Evolutionary conservation across 2,797 vertebrate genomes (phyloP).

Genomic region (Tapirus indicus): DNA sequence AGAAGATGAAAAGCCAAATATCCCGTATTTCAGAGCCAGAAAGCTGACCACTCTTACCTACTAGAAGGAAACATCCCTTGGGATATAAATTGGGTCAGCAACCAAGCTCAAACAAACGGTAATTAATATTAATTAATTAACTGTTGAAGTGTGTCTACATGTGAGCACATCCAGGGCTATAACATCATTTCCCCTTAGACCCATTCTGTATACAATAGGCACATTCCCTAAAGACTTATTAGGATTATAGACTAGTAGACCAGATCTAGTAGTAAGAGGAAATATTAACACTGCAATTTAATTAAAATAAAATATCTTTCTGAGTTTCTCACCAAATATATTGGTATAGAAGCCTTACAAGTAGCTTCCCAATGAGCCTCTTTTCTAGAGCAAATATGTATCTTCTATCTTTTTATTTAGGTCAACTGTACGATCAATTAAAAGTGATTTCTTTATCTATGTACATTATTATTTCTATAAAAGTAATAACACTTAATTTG

Average conservation of each 20-base stretch:
- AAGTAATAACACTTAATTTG: conserved; percentile 16
- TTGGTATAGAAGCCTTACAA: not conserved
- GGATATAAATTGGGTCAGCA: not conserved
- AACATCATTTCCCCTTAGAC: not conserved
- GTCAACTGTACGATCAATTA: not conserved
- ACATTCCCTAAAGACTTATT: conserved; percentile 1
- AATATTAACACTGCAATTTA: conserved; percentile 14
- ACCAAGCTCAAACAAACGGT: not conserved
- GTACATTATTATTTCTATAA: not conserved
- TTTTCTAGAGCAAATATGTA: not conserved
- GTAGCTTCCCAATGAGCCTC: not conserved
- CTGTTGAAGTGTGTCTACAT: not conserved
- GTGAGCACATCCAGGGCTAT: not conserved
- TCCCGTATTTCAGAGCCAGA: not conserved
- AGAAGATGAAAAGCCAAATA: not conserved
- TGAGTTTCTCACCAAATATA: not conserved
- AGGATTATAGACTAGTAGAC: not conserved
- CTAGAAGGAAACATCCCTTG: not conserved
- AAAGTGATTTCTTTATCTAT: not conserved
- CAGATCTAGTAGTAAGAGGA: not conserved
- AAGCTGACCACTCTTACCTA: not conserved
- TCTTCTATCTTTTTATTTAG: not conserved
- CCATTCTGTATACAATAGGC: not conserved
- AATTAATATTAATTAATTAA: not conserved
- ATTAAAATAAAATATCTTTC: conserved; percentile 42